Evolutionary conservation across 2,797 vertebrate species (phyloP), one percentile per base, ranked within the genome.

Genomic region (Malacoraja senta): DNA sequence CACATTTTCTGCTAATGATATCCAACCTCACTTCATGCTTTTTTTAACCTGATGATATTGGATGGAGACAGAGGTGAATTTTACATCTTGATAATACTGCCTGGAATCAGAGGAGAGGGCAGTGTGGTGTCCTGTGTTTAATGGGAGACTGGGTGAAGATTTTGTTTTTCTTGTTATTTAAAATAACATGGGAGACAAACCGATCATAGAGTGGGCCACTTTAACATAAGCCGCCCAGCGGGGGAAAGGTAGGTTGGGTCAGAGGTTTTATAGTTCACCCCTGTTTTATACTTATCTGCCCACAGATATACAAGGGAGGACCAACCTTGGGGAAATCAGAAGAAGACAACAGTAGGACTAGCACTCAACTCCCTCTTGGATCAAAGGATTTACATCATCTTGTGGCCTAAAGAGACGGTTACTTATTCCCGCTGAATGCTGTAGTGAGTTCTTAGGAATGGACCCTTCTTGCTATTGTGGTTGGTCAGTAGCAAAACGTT

Each of bases 1-100:
- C 24, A 74, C 24, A 91, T 53, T 91, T 53, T 44, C 90, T 91
- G 32, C 90, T 91, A 91, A 91, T 53, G 68, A n/a, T 86, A 58
- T 29, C 58, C 83, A n/a, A 81, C 3, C 58, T 63, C 26, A 86
- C 58, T 63, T 86, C 13, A n/a, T 61, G 29, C 26, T 58, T 58
- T 58, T 83, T 21, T 58, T 58, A 12, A 53, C 44, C 10, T 71
- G 29, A 9, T 35, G 61, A 32, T 61, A 13, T 65, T n/a, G 4
- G 61, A 88, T 86, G 61, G 44, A 53, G 80, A 38, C 44, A 12
- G 10, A 24, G 24, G 61, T 88, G 58, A 61, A 84, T n/a, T 84
- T 84, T 61, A 84, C 81, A 61, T 63, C 81, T 84, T 88, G 84
- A 65, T 65, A 65, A 61, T 26, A 88, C n/a, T 65, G 17, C 32